Evolutionary conservation across 2,888 invertebrate genomes (phyloP), one percentile per base, ranked within the genome.

Genomic region (Perithous albicinctus): DNA sequence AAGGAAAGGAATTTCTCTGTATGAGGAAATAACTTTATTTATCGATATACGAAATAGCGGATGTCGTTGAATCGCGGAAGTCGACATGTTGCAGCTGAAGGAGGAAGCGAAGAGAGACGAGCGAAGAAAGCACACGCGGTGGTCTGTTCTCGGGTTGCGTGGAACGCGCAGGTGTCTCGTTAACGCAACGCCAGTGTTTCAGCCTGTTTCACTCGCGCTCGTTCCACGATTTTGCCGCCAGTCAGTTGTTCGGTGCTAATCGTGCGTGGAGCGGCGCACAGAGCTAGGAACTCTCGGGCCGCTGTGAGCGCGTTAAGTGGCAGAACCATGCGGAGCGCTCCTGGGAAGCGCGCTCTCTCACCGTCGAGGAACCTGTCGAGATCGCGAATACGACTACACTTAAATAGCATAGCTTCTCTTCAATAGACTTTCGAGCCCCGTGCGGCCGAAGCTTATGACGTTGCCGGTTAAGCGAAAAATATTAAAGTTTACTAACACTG

Each of bases 141-240:
- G 64, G 74, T 66, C 64, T 26, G 15, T 18, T 59, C 54, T n/a
- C n/a, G 48, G 32, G 54, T 64, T 29, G 54, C 43, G 20, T 41
- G 76, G 56, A 61, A 67, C 73, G 56, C 46, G 64, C 84, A 75
- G 84, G 84, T 84, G 78, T 78, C 82, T 84, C 54, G 81, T 84
- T 84, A 84, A 78, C 84, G 81, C 54, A 64, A 56, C 26, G 51
- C 15, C 51, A 23, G 46, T 59, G 15, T 64, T 41, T 32, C 2
- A 29, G 29, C 6, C 32, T 10, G 23, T 69, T 51, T 78, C 51
- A 3, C 43, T 73, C 32, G 10, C 29, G 15, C 29, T 54, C 48
- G 54, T 51, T 10, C 6, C 20, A 8, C 12, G 7, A n/a, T n/a
- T n/a, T 20, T n/a, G 54, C 23, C 5, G 38, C 41, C 15, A 56